phyloP scores from a whole-genome alignment of 2,888 invertebrate genomes.

The Timema cristinae region DNA sequence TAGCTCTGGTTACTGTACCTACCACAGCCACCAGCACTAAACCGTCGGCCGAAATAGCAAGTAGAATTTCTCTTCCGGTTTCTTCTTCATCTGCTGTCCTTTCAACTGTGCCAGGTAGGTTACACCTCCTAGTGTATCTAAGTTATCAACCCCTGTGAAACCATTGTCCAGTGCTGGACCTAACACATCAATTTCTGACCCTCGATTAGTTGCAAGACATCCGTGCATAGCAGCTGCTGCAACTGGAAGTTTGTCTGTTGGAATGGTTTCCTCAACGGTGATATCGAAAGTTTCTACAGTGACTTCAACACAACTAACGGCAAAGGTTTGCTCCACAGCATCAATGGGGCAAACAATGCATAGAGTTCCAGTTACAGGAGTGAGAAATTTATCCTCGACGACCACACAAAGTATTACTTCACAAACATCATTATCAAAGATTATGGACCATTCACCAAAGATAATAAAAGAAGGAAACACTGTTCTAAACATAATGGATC shows the following conservation, averaged over 20 bases:
- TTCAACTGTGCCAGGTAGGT: slow-evolving; percentile 9
- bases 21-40: slow-evolving; percentile 27
- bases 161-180: neutral
- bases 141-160: slow-evolving; percentile 19
- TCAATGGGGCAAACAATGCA: neutral
- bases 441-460: slow-evolving; percentile 25
- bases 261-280: neutral
- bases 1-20: slow-evolving; percentile 23
- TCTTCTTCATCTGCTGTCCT: slow-evolving; percentile 19
- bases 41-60: slow-evolving; percentile 26
- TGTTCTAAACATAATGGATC: slow-evolving; percentile 12
- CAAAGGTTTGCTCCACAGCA: neutral
- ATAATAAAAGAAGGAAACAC: slow-evolving; percentile 23
- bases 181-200: too few species aligned
- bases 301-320: neutral
- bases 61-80: slow-evolving; percentile 20
- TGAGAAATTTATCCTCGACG: slow-evolving; percentile 3
- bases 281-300: neutral
- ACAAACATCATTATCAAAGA: slow-evolving; percentile 19
- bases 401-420: slow-evolving; percentile 17
- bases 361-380: slow-evolving; percentile 11
- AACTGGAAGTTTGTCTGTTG: slow-evolving; percentile 22
- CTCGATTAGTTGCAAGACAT: too few species aligned
- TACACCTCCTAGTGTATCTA: slow-evolving; percentile 13
- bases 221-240: neutral